Base-by-base conservation (phyloP, 2,797 vertebrate genomes). In the Myoxocephalus aenaeus region DNA sequence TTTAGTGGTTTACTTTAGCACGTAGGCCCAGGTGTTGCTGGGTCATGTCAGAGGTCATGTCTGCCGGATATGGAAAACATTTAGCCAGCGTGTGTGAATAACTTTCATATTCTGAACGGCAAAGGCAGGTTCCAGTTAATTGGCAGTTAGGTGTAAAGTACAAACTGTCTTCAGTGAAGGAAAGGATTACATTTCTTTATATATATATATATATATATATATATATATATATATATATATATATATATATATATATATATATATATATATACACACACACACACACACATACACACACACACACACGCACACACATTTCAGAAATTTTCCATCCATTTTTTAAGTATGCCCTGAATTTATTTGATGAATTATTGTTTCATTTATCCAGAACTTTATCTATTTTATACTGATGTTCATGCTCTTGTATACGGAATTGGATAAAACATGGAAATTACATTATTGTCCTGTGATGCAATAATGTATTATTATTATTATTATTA, bases 11-110 rank as follows among this genome's bases (percentile, higher is more conserved):
- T 38, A 25, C 54, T 70, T 74, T 34, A 66, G 56, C 42, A 36
- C 11, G 14, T 51, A 22, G 42, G 18, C 27, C 15, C 66, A 82
- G 70, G 77, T 77, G 82, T 65, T 38, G n/a, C 29, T 63, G 25
- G 46, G 0, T 1, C 36, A 50, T 32, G 8, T 76, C 62, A 61
- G 53, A 54, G 38, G 67, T 64, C 36, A 48, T 27, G 50, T 69
- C 57, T 44, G 62, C 25, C 38, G 40, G 58, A 74, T 71, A 50
- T 79, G 42, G 17, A 76, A 64, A 50, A 67, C 51, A 51, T 69
- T 54, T 62, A 5, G 36, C 63, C 67, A 10, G 38, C 18, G 7
- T 63, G 66, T 79, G 75, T 66, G 29, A 68, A 29, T 51, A 42
- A 63, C 70, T 58, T 63, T 64, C 8, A 59, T 64, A 7, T 61